Evolutionary conservation across 2,113 vertebrate species (phyloP).

Genomic region (Coptodon bakossiorum): DNA sequence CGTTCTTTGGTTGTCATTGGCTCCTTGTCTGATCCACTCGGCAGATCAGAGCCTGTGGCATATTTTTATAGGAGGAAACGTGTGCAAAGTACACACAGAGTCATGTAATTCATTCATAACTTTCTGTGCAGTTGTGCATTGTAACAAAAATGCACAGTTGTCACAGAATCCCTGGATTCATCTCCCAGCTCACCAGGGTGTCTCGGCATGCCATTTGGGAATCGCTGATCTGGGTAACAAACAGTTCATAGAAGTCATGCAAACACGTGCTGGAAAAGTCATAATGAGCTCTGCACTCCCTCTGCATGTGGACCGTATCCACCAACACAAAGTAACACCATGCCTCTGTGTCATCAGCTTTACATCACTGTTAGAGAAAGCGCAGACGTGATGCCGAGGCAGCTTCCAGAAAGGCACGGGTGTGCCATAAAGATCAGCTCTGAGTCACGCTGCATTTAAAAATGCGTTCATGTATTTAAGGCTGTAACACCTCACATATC

Average conservation of each 20-base stretch:
- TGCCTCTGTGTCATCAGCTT: background rate
- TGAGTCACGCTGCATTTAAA: background rate
- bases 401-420: background rate
- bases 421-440: background rate
- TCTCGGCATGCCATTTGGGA: background rate
- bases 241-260: background rate
- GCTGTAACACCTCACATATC: background rate
- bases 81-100: background rate
- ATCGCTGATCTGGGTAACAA: background rate
- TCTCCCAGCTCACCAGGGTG: background rate
- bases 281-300: background rate
- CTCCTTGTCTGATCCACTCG: background rate
- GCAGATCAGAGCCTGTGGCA: background rate
- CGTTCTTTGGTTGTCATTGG: background rate
- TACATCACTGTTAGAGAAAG: background rate
- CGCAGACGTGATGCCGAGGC: background rate
- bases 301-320: background rate
- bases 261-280: rapidly evolving
- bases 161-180: background rate
- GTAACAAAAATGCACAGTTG: background rate
- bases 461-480: background rate
- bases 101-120: background rate
- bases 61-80: background rate
- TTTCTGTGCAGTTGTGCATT: background rate
- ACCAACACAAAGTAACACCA: background rate